Base-by-base conservation (phyloP, 1,140 invertebrate genomes). In the Zaprionus ghesquierei region DNA sequence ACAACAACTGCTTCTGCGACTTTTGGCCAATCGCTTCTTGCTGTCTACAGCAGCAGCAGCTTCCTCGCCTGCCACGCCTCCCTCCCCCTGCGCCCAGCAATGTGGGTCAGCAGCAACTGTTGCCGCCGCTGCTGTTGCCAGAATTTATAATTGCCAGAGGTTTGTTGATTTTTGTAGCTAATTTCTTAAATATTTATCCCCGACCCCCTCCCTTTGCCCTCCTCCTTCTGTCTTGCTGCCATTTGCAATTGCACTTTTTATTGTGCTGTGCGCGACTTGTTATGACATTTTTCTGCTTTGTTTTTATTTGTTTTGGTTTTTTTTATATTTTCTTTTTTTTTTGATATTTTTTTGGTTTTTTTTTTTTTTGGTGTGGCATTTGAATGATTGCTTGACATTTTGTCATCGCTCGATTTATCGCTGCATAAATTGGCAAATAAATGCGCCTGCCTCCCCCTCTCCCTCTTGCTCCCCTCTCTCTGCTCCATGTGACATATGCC, bases 341-440 rank as follows among this genome's bases (percentile, higher is more conserved):
- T 25, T 3, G 5, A 2, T 29, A 29, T 29, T 29, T 29, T 29
- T 29, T 58, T 65, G 22, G 51, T 64, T 49, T 65, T 27, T 46
- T 49, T 61, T 60, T 56, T 85, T 74, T 70, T 58, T 65, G 22
- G 51, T 64, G 54, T 85, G 80, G 63, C 80, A 84, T 84, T 84
- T 84, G 77, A 85, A 77, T 65, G 77, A 82, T 76, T 79, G 81
- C 31, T 75, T 78, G 79, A 66, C 79, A 82, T 81, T 81, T 81
- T 72, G 53, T 70, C 68, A 63, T 38, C 46, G 61, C 27, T 35
- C 35, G 46, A 53, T 69, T 49, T 46, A 46, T 29, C 66, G 46
- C 3, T 54, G 49, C 5, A 3, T 23, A 41, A 44, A 51, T 58
- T 58, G 22, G 38, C 41, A 64, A 63, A 49, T 61, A 18, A 35